Conservation (phyloP, 2,888 invertebrate species). For the Epiblema foenella region DNA sequence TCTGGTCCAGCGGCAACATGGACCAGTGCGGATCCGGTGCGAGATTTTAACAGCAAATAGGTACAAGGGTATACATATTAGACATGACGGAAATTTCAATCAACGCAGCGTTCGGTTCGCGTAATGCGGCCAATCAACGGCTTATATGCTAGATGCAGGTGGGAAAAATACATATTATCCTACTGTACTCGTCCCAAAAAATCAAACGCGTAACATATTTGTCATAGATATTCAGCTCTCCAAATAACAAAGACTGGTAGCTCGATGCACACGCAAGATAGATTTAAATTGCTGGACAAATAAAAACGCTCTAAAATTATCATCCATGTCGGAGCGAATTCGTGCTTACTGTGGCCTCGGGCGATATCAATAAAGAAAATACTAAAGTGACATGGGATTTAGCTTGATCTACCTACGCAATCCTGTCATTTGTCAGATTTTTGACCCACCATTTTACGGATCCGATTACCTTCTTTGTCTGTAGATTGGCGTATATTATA, state of each 20-base stretch:
- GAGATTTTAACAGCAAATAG: slow-evolving; percentile 21
- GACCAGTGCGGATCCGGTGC: background rate
- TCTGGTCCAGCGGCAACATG: too few relatives aligned
- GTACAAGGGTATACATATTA: slow-evolving; percentile 1
- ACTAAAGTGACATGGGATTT: background rate
- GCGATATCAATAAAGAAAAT: background rate
- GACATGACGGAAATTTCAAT: slow-evolving; percentile 44
- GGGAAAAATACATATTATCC: slow-evolving; percentile 28
- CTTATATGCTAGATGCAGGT: slow-evolving; percentile 37
- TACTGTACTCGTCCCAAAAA: background rate
- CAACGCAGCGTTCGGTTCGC: slow-evolving; percentile 43
- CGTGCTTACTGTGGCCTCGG: slow-evolving; percentile 27
- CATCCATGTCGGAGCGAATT: slow-evolving; percentile 12
- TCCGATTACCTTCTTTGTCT: background rate
- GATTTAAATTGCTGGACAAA: slow-evolving; percentile 30
- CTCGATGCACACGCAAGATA: slow-evolving; percentile 24
- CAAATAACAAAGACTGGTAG: slow-evolving; percentile 21
- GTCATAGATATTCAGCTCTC: slow-evolving; percentile 9
- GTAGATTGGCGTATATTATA: background rate
- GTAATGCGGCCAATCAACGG: slow-evolving; percentile 41
- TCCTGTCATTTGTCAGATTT: background rate
- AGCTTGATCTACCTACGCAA: background rate
- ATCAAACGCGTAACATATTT: background rate
- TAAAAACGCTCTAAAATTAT: slow-evolving; percentile 31
- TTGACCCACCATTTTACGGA: background rate